Evolutionary conservation across 2,888 invertebrate species (phyloP), one percentile per base, ranked within the genome.

Genomic region (Eledona agricola): DNA sequence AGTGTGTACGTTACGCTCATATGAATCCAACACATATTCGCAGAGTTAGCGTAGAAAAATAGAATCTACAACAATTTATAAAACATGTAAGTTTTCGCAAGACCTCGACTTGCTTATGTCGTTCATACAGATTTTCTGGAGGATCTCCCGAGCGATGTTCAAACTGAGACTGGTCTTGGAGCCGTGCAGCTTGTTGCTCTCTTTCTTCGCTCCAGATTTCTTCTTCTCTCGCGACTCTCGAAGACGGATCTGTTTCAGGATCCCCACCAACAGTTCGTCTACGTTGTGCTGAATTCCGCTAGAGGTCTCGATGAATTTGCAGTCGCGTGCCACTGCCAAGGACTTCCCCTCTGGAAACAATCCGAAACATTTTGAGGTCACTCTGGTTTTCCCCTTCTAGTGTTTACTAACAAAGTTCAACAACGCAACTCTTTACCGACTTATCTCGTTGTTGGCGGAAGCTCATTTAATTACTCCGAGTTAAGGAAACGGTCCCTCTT

Each of bases 201-300:
- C 72, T 47, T 72, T 71, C 32, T 65, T 65, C 19, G 64, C 55
- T 22, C 63, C 60, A 6, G 66, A 64, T 35, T 81, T 72, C 72
- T 89, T 90, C 77, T 87, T 88, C 63, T 87, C 88, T 12, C 89
- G 80, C 45, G 80, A 83, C 71, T 90, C 90, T 57, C 90, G 84
- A 40, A 91, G 79, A 1, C 90, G 83, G 69, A 93, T 90, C 80
- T 96, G 95, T 73, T 93, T 94, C 29, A 96, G 82, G 61, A 94
- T 87, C 1, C 96, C 96, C 1, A 96, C 95, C 25, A 97, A 83
- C 11, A 97, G 83, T 73, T 97, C 96, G 76, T 97, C 96, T 10
- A 97, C 94, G 72, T 96, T 95, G 79, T 96, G 95, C 75, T 96
- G 94, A 66, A 97, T 90, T 1, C 95, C 96, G 47, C 93, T 92